phyloP scores from a whole-genome alignment of 2,888 invertebrate species.

The Danaus chrysippus region DNA sequence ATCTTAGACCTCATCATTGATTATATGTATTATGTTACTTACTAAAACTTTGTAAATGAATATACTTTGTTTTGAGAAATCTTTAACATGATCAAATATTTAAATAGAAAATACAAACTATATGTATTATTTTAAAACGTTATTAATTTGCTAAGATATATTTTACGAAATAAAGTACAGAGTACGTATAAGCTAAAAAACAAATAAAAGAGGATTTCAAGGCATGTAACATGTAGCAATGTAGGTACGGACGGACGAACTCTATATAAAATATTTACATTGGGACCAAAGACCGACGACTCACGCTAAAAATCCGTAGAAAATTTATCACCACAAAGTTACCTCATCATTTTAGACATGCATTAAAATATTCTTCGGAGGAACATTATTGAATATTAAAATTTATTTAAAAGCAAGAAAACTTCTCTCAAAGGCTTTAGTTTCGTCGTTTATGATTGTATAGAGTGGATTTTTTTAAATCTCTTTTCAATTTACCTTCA shows the following conservation, averaged over 20 bases:
- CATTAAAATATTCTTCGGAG: constrained; percentile 18
- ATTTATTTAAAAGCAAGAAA: neutral
- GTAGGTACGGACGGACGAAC: constrained; percentile 31
- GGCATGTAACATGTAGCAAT: too few species aligned
- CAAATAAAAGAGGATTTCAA: too few species aligned
- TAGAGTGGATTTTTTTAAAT: constrained; percentile 17
- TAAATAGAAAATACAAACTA: too few species aligned
- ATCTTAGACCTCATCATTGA: too few species aligned
- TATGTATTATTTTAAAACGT: too few species aligned
- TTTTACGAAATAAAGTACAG: too few species aligned
- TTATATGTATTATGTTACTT: too few species aligned
- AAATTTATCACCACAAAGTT: constrained; percentile 21
- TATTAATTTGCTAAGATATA: too few species aligned
- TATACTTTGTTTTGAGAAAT: too few species aligned
- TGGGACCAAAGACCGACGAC: constrained; percentile 25
- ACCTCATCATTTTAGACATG: constrained; percentile 25
- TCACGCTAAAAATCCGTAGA: constrained; percentile 24
- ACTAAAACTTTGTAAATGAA: too few species aligned
- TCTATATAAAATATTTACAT: constrained; percentile 54
- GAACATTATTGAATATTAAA: constrained; percentile 29
- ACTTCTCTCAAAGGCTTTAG: neutral
- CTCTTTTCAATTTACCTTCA: constrained; percentile 26
- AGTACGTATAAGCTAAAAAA: too few species aligned
- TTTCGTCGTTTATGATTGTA: constrained; percentile 17
- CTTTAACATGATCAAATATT: too few species aligned